Conservation (phyloP, 2,113 vertebrate species). For the Fulica atra region DNA sequence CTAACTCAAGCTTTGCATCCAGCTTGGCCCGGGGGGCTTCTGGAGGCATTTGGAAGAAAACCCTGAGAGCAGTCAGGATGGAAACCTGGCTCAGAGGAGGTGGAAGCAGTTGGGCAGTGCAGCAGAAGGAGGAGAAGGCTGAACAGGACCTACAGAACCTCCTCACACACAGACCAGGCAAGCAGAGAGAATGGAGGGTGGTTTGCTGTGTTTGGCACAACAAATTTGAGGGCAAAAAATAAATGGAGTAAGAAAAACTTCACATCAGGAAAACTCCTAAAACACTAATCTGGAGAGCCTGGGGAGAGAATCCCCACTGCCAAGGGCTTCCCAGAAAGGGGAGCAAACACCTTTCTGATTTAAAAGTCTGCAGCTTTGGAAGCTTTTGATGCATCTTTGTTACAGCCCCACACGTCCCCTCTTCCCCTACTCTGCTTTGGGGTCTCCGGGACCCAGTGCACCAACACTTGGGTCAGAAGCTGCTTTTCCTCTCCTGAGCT, state of each 20-base stretch:
- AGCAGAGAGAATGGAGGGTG: not conserved
- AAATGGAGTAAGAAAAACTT: not conserved
- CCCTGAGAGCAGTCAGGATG: not conserved
- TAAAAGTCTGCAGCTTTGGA: not conserved
- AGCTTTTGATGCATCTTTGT: not conserved
- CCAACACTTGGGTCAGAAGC: not conserved
- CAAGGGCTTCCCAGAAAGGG: not conserved
- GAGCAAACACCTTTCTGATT: not conserved
- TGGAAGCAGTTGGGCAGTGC: not conserved
- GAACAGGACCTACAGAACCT: not conserved
- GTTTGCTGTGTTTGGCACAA: not conserved
- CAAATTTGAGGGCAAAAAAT: not conserved
- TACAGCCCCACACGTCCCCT: fast-evolving
- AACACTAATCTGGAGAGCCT: not conserved
- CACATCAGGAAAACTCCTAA: not conserved
- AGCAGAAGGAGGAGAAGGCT: not conserved
- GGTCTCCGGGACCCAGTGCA: not conserved
- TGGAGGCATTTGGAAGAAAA: not conserved
- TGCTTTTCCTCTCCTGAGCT: not conserved
- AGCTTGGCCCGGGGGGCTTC: not conserved
- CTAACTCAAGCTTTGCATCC: not conserved
- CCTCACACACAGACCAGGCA: not conserved
- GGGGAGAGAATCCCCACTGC: not conserved
- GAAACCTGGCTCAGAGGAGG: not conserved
- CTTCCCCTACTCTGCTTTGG: not conserved